Evolutionary conservation across 2,888 invertebrate genomes (phyloP).

Genomic region (Acleris sparsana): DNA sequence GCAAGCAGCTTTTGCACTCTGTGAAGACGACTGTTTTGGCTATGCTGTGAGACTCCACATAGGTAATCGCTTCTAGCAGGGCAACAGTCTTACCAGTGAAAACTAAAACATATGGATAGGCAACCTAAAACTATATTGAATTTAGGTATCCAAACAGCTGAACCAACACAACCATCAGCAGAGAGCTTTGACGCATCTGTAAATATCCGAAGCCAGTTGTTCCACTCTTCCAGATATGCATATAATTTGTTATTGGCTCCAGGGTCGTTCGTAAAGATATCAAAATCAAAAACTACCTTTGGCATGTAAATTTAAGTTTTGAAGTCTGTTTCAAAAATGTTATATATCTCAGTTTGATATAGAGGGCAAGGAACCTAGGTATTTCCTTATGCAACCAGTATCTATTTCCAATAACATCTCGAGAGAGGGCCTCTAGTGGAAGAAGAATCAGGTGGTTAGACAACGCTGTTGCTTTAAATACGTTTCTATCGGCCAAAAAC

Average conservation of each 20-base stretch:
- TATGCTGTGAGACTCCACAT: conserved; percentile 20
- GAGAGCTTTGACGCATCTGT: conserved; percentile 27
- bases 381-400: neutral
- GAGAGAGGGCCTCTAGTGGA: neutral
- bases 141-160: conserved; percentile 24
- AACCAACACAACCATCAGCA: neutral
- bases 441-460: neutral
- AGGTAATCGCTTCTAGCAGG: conserved; percentile 19
- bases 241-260: neutral
- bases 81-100: conserved; percentile 27
- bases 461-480: too few species aligned
- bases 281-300: conserved; percentile 3
- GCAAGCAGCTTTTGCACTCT: conserved; percentile 26
- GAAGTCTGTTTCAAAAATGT: conserved; percentile 6
- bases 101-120: conserved; percentile 17
- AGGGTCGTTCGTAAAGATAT: neutral
- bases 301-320: conserved; percentile 3
- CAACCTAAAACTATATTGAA: conserved; percentile 16
- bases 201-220: conserved; percentile 3
- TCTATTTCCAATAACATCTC: neutral
- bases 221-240: neutral
- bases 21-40: conserved; percentile 21
- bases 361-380: neutral
- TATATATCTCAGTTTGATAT: neutral
- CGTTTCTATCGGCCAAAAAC: too few species aligned